A percentile compares a stretch with the other conserved stretches of the same genome.
Evolutionary conservation across 2,113 vertebrate species (phyloP).

Genomic region (Mus musculus): GRCm39 chr17:94582001-94582500

Average conservation of each 20-base stretch:
- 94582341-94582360: neutral
- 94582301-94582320: neutral
- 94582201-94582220: neutral
- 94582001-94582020: neutral
- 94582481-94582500: neutral
- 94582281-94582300: neutral
- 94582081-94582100: neutral
- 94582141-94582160: neutral
- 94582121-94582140: neutral
- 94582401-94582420: neutral
- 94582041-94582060: neutral
- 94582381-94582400: neutral
- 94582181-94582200: neutral
- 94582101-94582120: neutral
- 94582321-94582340: neutral
- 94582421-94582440: neutral
- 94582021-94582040: neutral
- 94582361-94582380: neutral
- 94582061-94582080: neutral
- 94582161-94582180: neutral
- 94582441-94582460: neutral
- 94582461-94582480: neutral
- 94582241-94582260: neutral
- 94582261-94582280: neutral
- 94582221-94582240: neutral